Percentiles rank a stretch among this genome's conserved stretches.
Evolutionary conservation across 1,140 invertebrate genomes (phyloP).

Genomic region (Dinothrombium tinctorium): DNA sequence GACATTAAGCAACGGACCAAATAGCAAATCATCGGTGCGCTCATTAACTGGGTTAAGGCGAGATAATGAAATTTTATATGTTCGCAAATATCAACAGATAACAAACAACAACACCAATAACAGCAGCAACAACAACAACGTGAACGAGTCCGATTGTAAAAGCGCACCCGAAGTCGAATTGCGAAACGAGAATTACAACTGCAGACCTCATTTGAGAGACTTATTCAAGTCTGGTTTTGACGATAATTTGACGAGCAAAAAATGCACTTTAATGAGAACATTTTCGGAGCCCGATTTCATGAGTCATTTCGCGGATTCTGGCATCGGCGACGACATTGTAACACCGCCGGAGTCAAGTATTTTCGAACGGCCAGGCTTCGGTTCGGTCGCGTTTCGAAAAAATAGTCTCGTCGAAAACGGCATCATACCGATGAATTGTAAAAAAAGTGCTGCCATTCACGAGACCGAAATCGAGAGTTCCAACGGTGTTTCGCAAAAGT

Average conservation of each 20-base stretch:
- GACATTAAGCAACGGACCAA: conserved; percentile 30
- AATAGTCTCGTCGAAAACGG: neutral
- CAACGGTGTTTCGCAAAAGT: neutral
- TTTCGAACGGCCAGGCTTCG: conserved; percentile 73
- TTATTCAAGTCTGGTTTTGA: neutral
- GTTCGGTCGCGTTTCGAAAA: conserved; percentile 62
- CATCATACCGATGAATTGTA: neutral
- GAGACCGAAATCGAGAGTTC: neutral
- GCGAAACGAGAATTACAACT: no score
- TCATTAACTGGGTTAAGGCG: conserved; percentile 47
- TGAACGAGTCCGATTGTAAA: neutral
- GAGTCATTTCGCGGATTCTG: conserved; percentile 14
- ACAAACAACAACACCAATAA: conserved; percentile 2
- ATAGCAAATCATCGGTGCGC: conserved; percentile 45
- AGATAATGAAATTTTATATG: conserved; percentile 66
- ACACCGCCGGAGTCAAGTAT: conserved; percentile 24
- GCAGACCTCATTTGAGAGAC: neutral
- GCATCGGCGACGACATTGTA: conserved; percentile 16
- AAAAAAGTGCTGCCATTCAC: neutral
- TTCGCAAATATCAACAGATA: conserved; percentile 28
- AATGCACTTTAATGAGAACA: no score
- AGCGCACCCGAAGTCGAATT: no score
- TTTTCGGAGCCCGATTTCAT: conserved; percentile 31
- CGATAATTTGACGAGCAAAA: neutral
- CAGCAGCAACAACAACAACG: neutral